Base-by-base conservation (phyloP, 2,888 invertebrate genomes). In the Pyrrhosoma nymphula region DNA sequence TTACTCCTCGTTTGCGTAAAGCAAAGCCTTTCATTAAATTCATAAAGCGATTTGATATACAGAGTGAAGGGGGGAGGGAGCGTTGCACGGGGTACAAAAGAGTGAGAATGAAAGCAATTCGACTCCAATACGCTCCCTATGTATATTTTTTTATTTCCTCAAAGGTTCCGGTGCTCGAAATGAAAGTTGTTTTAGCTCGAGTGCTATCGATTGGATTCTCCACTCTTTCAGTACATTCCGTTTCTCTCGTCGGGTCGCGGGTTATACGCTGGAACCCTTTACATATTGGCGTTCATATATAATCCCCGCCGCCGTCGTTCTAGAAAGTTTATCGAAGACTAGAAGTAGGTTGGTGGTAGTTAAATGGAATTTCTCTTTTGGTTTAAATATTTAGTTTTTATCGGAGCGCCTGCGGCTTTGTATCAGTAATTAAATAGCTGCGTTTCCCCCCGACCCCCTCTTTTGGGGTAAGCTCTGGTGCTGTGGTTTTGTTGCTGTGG, bases 381-480 rank as follows among this genome's bases (percentile, higher is more conserved):
- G 30, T 82, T 82, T 35, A 82, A 82, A 82, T 82, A 82, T 82
- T 82, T 82, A 82, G 35, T 82, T 82, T 82, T 35, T 82, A 82
- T 82, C 16, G 82, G 35, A 82, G 82, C 35, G 82, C 82, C 82
- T 35, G 82, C 35, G 82, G 82, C 82, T 82, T 82, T 82, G 82
- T 82, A 82, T 82, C 82, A 82, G 82, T 82, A 82, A 82, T 82
- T 82, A 82, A 82, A 82, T 82, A 82, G 82, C 82, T 82, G 82
- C 35, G 30, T 82, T 82, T 35, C n/a, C 35, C 82, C 23, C 30
- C 30, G 6, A 82, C 18, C 60, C 16, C 60, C 20, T 20, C 18
- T 16, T 60, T 20, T 2, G 16, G 60, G 10, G 60, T 20, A 35
- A 82, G 82, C 82, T 35, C 82, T 30, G 30, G 30, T 82, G 30